Evolutionary conservation across 2,113 vertebrate species (phyloP).

Genomic region (Anguilla rostrata): DNA sequence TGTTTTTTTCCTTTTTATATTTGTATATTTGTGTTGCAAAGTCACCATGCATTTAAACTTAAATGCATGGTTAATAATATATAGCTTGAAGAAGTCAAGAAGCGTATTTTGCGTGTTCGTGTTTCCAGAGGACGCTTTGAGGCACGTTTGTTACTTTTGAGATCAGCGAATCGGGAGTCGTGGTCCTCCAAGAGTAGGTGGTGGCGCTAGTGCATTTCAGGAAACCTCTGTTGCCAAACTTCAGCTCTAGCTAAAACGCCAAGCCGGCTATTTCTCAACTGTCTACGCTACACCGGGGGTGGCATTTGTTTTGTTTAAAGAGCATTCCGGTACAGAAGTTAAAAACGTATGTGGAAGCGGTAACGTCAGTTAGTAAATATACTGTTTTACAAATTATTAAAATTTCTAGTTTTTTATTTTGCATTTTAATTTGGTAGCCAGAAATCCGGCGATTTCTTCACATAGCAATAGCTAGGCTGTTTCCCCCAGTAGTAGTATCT

Average conservation of each 20-base stretch:
- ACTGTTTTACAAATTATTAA: background rate
- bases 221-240: background rate
- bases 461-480: background rate
- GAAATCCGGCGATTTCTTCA: background rate
- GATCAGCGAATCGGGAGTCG: background rate
- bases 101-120: background rate
- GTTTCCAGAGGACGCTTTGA: background rate
- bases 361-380: slow-evolving; percentile 10
- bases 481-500: too few relatives aligned
- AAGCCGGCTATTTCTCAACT: background rate
- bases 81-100: slow-evolving; percentile 49
- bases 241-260: background rate
- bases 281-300: background rate
- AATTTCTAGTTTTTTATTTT: background rate
- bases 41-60: too few relatives aligned
- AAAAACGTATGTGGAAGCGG: slow-evolving; percentile 21
- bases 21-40: too few relatives aligned
- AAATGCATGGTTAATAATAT: too few relatives aligned
- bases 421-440: background rate
- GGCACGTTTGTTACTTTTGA: background rate
- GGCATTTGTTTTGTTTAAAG: slow-evolving; percentile 43
- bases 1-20: too few relatives aligned
- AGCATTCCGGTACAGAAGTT: background rate
- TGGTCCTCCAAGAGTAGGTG: background rate
- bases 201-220: slow-evolving; percentile 23